These are phyloP conservation scores for Oryzias woworae DNA, from an alignment of 2,113 vertebrate genomes.

Conservation along the genomic window DNA sequence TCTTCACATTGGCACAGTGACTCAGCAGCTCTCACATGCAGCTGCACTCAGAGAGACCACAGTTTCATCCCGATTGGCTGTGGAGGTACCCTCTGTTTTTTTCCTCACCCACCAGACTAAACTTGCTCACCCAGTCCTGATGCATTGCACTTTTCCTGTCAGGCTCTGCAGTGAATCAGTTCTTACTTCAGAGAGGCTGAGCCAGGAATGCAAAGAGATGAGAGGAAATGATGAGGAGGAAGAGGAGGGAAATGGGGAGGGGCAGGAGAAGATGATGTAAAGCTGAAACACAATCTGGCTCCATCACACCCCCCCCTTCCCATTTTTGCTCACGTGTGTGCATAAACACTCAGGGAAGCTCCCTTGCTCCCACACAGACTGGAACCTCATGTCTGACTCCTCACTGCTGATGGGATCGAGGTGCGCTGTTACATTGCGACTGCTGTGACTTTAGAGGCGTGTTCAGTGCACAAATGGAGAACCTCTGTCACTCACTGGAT, in stretches of 20 bases:
- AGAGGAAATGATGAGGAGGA: conserved; percentile 16
- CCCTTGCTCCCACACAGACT: conserved; percentile 5
- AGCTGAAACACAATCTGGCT: conserved; percentile 39
- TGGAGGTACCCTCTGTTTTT: conserved; percentile 25
- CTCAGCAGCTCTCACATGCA: conserved; percentile 48
- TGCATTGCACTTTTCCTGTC: conserved; percentile 84
- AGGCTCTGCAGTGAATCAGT: conserved; percentile 87
- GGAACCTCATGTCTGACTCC: conserved; percentile 19
- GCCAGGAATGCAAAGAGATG: conserved; percentile 24
- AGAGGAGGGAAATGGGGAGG: conserved; percentile 4
- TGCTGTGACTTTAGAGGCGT: conserved; percentile 19
- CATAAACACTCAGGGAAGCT: conserved; percentile 32
- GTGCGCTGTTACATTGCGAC: conserved; percentile 32
- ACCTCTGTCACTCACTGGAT: conserved; percentile 12
- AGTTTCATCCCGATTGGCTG: conserved; percentile 32
- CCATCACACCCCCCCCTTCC: conserved; percentile 14
- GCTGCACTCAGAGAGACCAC: conserved; percentile 11
- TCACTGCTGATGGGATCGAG: conserved; percentile 57
- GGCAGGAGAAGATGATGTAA: conserved; percentile 23
- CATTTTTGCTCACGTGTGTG: conserved; percentile 38
- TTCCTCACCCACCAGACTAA: conserved; percentile 37
- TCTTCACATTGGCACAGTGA: conserved; percentile 42
- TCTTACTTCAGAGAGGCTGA: conserved; percentile 67
- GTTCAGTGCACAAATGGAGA: background rate
- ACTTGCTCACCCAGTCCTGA: conserved; percentile 69